Conservation (phyloP, 2,113 vertebrate genomes). For the Passer domesticus region DNA sequence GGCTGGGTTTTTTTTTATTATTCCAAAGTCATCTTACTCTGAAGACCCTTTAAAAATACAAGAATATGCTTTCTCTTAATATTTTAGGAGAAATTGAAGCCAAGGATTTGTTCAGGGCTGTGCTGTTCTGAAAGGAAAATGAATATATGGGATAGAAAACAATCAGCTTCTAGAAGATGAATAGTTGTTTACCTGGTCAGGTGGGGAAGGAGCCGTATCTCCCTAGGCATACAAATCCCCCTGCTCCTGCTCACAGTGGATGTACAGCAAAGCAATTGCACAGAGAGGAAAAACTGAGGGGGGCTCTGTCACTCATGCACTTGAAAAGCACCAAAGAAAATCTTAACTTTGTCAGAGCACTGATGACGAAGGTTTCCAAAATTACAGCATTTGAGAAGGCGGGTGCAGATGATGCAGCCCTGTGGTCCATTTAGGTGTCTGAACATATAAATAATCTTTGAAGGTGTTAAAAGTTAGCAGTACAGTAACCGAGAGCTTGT, state of each 20-base stretch:
- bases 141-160: neutral
- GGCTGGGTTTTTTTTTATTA: neutral
- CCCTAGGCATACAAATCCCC: neutral
- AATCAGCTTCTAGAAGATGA: neutral
- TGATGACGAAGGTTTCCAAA: neutral
- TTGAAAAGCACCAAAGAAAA: neutral
- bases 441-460: neutral
- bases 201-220: neutral
- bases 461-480: neutral
- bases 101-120: neutral
- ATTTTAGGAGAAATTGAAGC: neutral
- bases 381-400: neutral
- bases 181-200: neutral
- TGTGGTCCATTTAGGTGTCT: neutral
- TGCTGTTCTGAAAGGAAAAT: neutral
- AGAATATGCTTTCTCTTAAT: neutral
- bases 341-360: neutral
- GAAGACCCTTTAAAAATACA: constrained; percentile 1
- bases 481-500: neutral
- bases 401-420: neutral
- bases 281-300: neutral
- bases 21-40: neutral
- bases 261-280: neutral
- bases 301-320: neutral
- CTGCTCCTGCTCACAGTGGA: neutral